Evolutionary conservation across 2,113 vertebrate genomes (phyloP), one percentile per base, ranked within the genome.

Genomic region (Aleadryas rufinucha): DNA sequence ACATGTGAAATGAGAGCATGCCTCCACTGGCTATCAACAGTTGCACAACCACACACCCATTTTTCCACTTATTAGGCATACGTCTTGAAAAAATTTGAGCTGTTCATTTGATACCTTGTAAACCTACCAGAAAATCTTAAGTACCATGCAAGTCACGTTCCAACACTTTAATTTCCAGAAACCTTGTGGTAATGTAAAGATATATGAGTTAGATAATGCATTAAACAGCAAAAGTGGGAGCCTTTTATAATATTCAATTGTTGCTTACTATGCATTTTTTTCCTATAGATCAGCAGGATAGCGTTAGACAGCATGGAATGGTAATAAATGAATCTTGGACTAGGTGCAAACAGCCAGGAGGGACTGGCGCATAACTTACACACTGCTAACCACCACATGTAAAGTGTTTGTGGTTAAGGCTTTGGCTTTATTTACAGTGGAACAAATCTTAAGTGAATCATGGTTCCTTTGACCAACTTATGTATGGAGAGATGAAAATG

Each of bases 261-360:
- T 66, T 94, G 80, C 88, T 96, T 92, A 74, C 49, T 37, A 16
- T 22, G 63, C 71, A 23, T 12, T 53, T 91, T 83, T 88, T 95
- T 68, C 14, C 65, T 89, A 5, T 50, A 68, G 76, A 79, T 87
- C 88, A 95, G 80, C 92, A 95, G 69, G 50, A 85, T 87, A 24
- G 41, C 27, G 20, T 71, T 71, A 95, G 80, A 81, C 49, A 54
- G 23, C 16, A 27, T 30, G 52, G 42, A 94, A 93, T 72, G 35
- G 65, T 72, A 95, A 90, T 70, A 88, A 95, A 75, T 90, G 60
- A 94, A 63, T 72, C 60, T 87, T 91, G 87, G 82, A 76, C 50
- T 56, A 22, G 8, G 8, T 80, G 68, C 74, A 92, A 79, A 90
- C 91, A 64, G 28, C 60, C 72, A 68, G 64, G 57, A 87, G 54